Percentiles rank a stretch among this genome's conserved stretches.
Evolutionary conservation across 2,113 vertebrate species (phyloP).

Genomic region (Rhodinocichla rosea): DNA sequence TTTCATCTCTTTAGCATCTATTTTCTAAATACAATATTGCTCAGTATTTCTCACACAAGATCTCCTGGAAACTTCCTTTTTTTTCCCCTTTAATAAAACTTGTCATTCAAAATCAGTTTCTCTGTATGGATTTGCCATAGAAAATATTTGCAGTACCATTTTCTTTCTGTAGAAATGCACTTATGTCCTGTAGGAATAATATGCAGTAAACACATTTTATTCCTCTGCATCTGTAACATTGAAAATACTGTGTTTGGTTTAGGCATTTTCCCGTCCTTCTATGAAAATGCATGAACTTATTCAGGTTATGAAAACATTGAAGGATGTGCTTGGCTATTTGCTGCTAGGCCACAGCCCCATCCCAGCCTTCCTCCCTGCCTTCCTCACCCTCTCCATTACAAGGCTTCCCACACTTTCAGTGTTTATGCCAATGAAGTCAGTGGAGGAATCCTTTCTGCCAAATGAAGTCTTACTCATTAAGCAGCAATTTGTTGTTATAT

Average conservation of each 20-base stretch:
- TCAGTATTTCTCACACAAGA: background rate
- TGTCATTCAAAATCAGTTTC: background rate
- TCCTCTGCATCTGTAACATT: background rate
- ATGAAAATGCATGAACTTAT: background rate
- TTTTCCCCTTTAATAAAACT: background rate
- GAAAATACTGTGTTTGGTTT: background rate
- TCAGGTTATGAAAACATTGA: background rate
- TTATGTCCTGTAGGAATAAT: background rate
- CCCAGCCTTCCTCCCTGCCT: accelerated
- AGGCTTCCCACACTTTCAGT: background rate
- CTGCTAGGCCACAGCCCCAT: background rate
- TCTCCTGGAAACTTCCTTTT: background rate
- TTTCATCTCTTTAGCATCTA: background rate
- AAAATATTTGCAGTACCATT: background rate
- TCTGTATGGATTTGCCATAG: background rate
- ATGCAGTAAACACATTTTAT: background rate
- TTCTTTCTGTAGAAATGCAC: background rate
- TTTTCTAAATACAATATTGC: background rate
- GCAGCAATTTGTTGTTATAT: background rate
- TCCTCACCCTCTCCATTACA: background rate
- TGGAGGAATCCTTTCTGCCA: background rate
- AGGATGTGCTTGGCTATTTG: background rate
- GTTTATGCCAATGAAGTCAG: background rate
- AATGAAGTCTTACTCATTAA: background rate
- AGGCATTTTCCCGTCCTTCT: background rate